Base-by-base conservation (phyloP, 2,797 vertebrate species). In the Malacoctenus gilli region DNA sequence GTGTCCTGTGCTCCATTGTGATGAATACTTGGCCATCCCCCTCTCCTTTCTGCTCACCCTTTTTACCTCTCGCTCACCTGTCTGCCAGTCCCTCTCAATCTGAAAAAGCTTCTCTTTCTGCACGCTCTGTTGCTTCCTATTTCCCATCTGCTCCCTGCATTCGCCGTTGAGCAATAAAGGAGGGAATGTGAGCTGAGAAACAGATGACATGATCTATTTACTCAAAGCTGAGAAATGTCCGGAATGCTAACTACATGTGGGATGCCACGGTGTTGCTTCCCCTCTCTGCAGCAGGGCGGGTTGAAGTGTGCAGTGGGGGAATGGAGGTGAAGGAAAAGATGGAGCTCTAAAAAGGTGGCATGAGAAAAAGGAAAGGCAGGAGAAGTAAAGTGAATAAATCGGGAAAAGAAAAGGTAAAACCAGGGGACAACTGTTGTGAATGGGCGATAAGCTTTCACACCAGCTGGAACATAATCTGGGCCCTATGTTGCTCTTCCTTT, bases 391-490 rank as follows among this genome's bases (percentile, higher is more conserved):
- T 23, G 16, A 34, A 47, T 34, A 42, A 36, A 37, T 52, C 12
- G 28, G 21, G 23, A 41, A 28, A 67, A 56, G 40, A 42, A 53
- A 48, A 59, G 52, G 42, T 36, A 16, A 38, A 63, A 22, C 59
- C 40, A 44, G 28, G 38, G 56, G 38, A 21, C 23, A n/a, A 53
- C 44, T 55, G 67, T 49, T 54, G 49, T 34, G 16, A 25, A 67
- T 44, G 51, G 60, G 53, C 49, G 71, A 80, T 78, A 76, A 80
- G 52, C 62, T 63, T 21, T 28, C 9, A 11, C 36, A 49, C 41
- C 58, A 80, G 57, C 73, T 72, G 75, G 65, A 68, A 22, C 69
- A 67, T 75, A 81, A 85, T 85, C 61, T 46, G 30, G 49, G 62
- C 63, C 64, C 68, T 65, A 41, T 78, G 63, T 83, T 77, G 72